Percentiles rank a stretch among this genome's conserved stretches.
phyloP scores from a whole-genome alignment of 2,888 invertebrate species.

The Metopia argyrocephala region DNA sequence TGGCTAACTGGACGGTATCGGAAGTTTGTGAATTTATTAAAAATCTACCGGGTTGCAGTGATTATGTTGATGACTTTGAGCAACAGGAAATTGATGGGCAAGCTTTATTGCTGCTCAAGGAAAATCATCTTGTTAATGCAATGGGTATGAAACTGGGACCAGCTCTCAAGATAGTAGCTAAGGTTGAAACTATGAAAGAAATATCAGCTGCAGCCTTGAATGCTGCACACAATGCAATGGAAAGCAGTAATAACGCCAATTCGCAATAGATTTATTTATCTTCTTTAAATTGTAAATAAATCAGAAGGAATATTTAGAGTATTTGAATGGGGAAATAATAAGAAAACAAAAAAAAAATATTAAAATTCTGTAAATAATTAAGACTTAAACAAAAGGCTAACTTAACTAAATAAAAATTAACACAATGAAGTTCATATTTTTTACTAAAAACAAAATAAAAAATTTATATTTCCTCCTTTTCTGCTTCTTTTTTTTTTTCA shows the following conservation, averaged over 20 bases:
- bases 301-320: background rate
- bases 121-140: slow-evolving; percentile 95
- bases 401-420: background rate
- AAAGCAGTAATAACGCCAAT: slow-evolving; percentile 29
- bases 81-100: slow-evolving; percentile 98
- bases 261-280: slow-evolving; percentile 8
- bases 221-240: slow-evolving; percentile 60
- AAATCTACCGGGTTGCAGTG: slow-evolving; percentile 92
- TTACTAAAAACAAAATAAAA: too few relatives aligned
- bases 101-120: slow-evolving; percentile 92
- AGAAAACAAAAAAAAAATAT: background rate
- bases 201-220: slow-evolving; percentile 65
- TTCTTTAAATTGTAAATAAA: slow-evolving; percentile 43
- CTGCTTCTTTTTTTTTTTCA: too few relatives aligned
- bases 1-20: slow-evolving; percentile 82
- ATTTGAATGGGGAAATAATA: background rate
- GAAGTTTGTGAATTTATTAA: slow-evolving; percentile 95
- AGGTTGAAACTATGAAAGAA: slow-evolving; percentile 87
- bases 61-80: slow-evolving; percentile 96
- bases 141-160: slow-evolving; percentile 98
- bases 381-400: background rate
- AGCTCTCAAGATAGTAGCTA: slow-evolving; percentile 95
- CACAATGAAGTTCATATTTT: too few relatives aligned
- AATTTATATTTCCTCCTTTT: too few relatives aligned
- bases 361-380: slow-evolving; percentile 19